Base-by-base conservation (phyloP, 30 jellyfish, hydroid and myxozoan genomes). In the Aurelia sp. region DNA sequence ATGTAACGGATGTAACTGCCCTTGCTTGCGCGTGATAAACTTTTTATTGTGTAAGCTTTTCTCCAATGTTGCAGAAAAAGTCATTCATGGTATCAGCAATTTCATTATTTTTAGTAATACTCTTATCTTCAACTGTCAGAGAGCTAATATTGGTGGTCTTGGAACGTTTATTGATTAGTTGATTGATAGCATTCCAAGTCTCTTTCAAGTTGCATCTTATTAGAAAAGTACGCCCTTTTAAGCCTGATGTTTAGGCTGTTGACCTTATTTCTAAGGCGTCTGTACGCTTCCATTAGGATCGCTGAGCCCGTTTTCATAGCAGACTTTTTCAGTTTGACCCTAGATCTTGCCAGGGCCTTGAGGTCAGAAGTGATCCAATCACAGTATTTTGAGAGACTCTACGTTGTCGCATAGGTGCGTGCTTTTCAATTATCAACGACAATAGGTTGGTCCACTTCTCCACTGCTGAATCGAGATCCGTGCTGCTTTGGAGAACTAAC, bases 361-460 rank as follows among this genome's bases (percentile, higher is more conserved):
- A 73, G 18, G 20, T 73, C 73, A 4, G 48, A 18, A 20, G 85
- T 73, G n/a, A 73, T 63, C 89, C 80, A 62, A n/a, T 81, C 81
- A 51, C 79, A 78, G 23, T 47, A 37, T 63, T 47, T 41, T 60
- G 73, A 57, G 59, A 53, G 19, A 78, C 89, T 33, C 79, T 22
- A 22, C 68, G 41, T 12, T 62, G 66, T 22, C 76, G 76, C 79
- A 81, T 33, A 52, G 91, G 91, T 50, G 91, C 85, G 16, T 81
- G 91, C 40, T 52, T 68, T 44, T 81, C 79, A 20, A 78, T 62
- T 57, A 78, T 78, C 51, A 47, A 15, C 67, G 89, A 62, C n/a
- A 78, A 66, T 78, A 78, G 62, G 64, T 61, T 61, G 62, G 87
- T 13, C 76, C 89, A 62, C 6, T 76, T 58, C 72, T 66, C 82